These are phyloP conservation scores for Dromius quadrimaculatus DNA, from an alignment of 2,888 invertebrate species.

Conservation along the genomic window DNA sequence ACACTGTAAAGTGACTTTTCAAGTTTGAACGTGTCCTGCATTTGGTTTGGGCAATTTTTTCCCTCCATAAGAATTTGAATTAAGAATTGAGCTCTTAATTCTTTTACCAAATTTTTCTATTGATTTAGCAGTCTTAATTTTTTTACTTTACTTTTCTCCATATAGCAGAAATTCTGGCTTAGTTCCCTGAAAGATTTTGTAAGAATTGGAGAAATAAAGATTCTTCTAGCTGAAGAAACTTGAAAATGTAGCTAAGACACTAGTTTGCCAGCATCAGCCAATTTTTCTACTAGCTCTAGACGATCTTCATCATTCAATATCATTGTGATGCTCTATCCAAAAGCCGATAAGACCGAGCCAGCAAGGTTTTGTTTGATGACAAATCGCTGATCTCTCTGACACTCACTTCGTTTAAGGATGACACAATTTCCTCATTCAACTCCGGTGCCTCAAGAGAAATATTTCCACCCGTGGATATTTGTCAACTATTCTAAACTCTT, in stretches of 20 bases:
- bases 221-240: slow-evolving; percentile 50
- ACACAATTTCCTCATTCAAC: slow-evolving; percentile 53
- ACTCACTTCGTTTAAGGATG: slow-evolving; percentile 51
- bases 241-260: slow-evolving; percentile 42
- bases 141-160: slow-evolving; percentile 53
- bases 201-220: slow-evolving; percentile 53
- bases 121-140: slow-evolving; percentile 52
- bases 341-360: slow-evolving; percentile 52
- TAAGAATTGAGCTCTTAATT: slow-evolving; percentile 38
- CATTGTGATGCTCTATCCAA: slow-evolving; percentile 50
- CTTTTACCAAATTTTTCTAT: slow-evolving; percentile 52
- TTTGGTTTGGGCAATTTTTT: too few species aligned
- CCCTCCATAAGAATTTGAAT: not conserved
- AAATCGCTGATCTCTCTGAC: slow-evolving; percentile 54
- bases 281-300: slow-evolving; percentile 9
- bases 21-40: too few species aligned
- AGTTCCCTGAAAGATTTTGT: slow-evolving; percentile 49
- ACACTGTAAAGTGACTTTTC: too few species aligned
- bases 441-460: slow-evolving; percentile 52
- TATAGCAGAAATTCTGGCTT: slow-evolving; percentile 49
- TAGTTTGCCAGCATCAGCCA: slow-evolving; percentile 19
- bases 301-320: slow-evolving; percentile 49
- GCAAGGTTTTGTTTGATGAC: slow-evolving; percentile 52
- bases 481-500: slow-evolving; percentile 51
- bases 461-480: slow-evolving; percentile 53